These are phyloP conservation scores for Hofmannophila pseudospretella DNA, from an alignment of 2,888 invertebrate genomes.

Conservation along the genomic window DNA sequence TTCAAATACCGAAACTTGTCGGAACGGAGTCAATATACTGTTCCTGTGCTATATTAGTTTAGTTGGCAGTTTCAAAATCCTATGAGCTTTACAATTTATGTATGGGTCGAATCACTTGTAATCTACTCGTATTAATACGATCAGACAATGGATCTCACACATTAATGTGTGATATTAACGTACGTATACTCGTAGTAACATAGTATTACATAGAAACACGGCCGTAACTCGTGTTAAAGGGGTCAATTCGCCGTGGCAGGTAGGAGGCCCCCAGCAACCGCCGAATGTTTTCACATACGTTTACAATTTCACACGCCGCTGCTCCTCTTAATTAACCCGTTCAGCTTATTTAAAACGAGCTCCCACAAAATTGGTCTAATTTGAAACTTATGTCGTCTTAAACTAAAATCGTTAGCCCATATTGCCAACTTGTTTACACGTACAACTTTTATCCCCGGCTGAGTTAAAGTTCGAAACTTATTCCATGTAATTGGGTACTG, in stretches of 20 bases:
- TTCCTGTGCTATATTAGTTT: too few relatives aligned
- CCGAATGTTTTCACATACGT: constrained; percentile 59
- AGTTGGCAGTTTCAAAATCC: too few relatives aligned
- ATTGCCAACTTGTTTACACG: constrained; percentile 31
- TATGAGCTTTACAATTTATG: too few relatives aligned
- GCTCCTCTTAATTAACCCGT: constrained; percentile 60
- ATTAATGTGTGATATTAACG: too few relatives aligned
- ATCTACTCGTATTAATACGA: too few relatives aligned
- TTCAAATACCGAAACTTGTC: too few relatives aligned
- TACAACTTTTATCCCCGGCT: constrained; percentile 25
- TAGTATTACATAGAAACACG: too few relatives aligned
- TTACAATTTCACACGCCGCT: constrained; percentile 64
- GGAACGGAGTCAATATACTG: too few relatives aligned
- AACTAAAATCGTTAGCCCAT: constrained; percentile 30
- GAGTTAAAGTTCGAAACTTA: constrained; percentile 19
- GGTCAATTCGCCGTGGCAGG: constrained; percentile 28
- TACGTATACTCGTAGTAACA: too few relatives aligned
- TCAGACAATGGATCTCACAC: too few relatives aligned
- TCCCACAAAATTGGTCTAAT: constrained; percentile 33
- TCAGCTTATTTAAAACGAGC: constrained; percentile 46
- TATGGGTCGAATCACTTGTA: too few relatives aligned
- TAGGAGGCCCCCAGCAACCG: constrained; percentile 35
- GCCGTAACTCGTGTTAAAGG: constrained; percentile 24
- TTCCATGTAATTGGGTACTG: constrained; percentile 21
- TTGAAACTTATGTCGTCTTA: constrained; percentile 37